phyloP scores from a whole-genome alignment of 2,113 vertebrate species.

The Tenrec ecaudatus region DNA sequence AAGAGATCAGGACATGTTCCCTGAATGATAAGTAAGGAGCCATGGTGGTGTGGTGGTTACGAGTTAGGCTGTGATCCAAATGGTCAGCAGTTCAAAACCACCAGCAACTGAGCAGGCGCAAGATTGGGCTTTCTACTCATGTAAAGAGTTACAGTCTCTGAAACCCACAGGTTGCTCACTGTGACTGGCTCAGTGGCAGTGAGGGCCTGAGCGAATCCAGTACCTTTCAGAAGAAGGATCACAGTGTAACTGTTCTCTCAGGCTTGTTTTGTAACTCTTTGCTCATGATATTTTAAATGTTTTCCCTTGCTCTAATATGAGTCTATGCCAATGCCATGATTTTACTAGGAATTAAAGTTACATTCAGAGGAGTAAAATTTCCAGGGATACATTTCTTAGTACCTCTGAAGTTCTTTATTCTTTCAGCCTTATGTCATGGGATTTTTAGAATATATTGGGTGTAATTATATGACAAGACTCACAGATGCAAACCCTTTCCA shows the following conservation, averaged over 20 bases:
- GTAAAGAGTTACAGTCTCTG: too few species aligned
- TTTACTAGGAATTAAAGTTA: conserved; percentile 62
- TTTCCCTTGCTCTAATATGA: conserved; percentile 58
- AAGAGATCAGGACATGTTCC: background rate
- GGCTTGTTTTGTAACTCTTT: conserved; percentile 64
- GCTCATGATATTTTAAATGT: conserved; percentile 50
- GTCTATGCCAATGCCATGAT: conserved; percentile 43
- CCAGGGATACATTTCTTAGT: conserved; percentile 4
- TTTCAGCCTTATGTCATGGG: conserved; percentile 41
- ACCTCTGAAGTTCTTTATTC: conserved; percentile 45
- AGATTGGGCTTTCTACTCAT: too few species aligned
- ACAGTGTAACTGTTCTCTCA: conserved; percentile 62
- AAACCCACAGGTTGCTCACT: too few species aligned
- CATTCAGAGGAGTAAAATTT: conserved; percentile 61
- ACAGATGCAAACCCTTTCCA: background rate
- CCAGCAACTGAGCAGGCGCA: too few species aligned
- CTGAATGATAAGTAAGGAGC: background rate
- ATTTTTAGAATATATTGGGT: conserved; percentile 52
- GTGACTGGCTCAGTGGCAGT: too few species aligned
- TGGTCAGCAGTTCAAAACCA: too few species aligned
- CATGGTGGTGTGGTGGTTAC: too few species aligned
- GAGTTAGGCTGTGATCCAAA: too few species aligned
- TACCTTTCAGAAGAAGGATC: conserved; percentile 37
- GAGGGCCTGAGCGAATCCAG: background rate
- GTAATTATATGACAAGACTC: background rate